phyloP scores from a whole-genome alignment of 2,888 invertebrate genomes.

The Syritta pipiens region DNA sequence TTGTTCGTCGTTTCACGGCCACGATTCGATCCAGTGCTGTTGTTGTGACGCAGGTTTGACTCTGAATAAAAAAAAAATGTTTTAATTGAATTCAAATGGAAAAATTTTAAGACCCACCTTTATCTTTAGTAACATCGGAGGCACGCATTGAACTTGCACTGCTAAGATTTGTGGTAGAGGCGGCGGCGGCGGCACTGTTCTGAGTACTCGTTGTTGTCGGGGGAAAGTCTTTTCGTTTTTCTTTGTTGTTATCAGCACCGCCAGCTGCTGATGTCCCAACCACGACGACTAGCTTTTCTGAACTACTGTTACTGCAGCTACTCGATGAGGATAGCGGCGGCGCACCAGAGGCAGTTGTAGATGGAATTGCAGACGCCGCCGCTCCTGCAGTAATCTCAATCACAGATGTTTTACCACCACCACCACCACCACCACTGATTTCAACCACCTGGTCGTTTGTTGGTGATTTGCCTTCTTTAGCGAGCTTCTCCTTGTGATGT shows the following conservation, averaged over 20 bases:
- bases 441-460: slow-evolving; percentile 15
- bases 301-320: slow-evolving; percentile 31
- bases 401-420: slow-evolving; percentile 39
- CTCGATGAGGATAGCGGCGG: slow-evolving; percentile 41
- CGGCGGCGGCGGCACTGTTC: slow-evolving; percentile 34
- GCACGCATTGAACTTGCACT: slow-evolving; percentile 53
- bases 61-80: slow-evolving; percentile 7
- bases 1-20: slow-evolving; percentile 69
- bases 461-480: slow-evolving; percentile 50
- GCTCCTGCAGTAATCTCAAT: slow-evolving; percentile 33
- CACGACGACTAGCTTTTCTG: slow-evolving; percentile 35
- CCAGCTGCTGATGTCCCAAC: slow-evolving; percentile 32
- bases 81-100: neutral
- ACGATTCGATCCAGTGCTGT: slow-evolving; percentile 61
- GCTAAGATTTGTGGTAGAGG: slow-evolving; percentile 37
- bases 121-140: slow-evolving; percentile 76
- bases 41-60: slow-evolving; percentile 48
- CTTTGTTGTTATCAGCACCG: slow-evolving; percentile 58
- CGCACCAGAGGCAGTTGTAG: slow-evolving; percentile 40
- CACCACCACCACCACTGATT: slow-evolving; percentile 39
- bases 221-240: slow-evolving; percentile 70
- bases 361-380: neutral
- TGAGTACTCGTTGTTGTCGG: slow-evolving; percentile 40
- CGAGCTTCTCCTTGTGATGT: slow-evolving; percentile 81
- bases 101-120: slow-evolving; percentile 73